A percentile compares a stretch with the other conserved stretches of the same genome.
phyloP scores from a whole-genome alignment of 2,888 invertebrate genomes.

The Polymixis lichenea region DNA sequence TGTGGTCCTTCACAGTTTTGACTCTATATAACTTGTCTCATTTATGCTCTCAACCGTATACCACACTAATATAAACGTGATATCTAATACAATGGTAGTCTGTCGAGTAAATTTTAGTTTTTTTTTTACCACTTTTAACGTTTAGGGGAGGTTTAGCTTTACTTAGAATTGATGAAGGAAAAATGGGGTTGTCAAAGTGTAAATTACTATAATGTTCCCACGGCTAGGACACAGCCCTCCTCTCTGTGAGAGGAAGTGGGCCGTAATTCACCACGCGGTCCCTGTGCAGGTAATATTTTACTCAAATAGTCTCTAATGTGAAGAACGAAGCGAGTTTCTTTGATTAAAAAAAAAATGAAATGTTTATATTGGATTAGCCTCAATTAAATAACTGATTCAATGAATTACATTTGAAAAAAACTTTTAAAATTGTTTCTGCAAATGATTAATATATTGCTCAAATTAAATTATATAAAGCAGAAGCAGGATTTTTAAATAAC shows the following conservation, averaged over 20 bases:
- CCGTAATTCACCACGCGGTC: neutral
- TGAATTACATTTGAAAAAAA: neutral
- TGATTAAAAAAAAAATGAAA: slow-evolving; percentile 13
- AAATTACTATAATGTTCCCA: neutral
- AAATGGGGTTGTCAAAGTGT: neutral
- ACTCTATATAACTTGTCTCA: neutral
- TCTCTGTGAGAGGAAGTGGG: neutral
- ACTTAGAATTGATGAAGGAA: slow-evolving; percentile 11
- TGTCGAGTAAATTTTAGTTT: slow-evolving; percentile 37
- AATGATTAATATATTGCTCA: slow-evolving; percentile 6
- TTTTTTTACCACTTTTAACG: slow-evolving; percentile 35
- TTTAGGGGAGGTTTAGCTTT: slow-evolving; percentile 40
- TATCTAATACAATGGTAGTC: slow-evolving; percentile 43
- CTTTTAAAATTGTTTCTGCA: neutral
- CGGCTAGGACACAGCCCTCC: neutral
- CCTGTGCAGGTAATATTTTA: neutral
- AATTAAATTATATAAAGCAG: neutral
- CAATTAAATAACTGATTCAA: neutral
- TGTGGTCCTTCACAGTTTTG: neutral
- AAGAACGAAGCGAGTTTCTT: slow-evolving; percentile 11
- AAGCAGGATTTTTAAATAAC: neutral
- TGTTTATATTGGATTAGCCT: neutral
- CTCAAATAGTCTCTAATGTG: neutral
- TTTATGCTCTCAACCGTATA: slow-evolving; percentile 9
- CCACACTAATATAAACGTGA: slow-evolving; percentile 32